phyloP scores from a whole-genome alignment of 2,113 vertebrate species.

The Phasianus colchicus region DNA sequence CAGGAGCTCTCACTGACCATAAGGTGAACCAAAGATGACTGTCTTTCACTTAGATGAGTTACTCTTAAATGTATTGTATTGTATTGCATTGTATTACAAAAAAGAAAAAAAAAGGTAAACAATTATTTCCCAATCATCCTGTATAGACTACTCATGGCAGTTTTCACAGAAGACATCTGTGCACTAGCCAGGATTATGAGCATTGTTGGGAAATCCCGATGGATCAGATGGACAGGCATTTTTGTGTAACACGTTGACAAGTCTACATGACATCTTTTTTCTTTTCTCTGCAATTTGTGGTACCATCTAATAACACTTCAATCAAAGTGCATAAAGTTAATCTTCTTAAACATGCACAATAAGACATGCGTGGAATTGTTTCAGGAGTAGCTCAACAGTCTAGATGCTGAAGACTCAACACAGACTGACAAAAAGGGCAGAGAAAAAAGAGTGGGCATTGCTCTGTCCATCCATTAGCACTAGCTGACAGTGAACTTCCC shows the following conservation, averaged over 20 bases:
- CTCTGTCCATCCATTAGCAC: neutral
- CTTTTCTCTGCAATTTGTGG: neutral
- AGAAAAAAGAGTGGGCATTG: neutral
- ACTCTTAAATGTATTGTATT: neutral
- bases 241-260: neutral
- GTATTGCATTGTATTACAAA: neutral
- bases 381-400: neutral
- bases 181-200: neutral
- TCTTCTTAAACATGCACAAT: neutral
- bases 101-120: neutral
- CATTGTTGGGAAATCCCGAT: neutral
- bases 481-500: neutral
- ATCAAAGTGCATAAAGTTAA: neutral
- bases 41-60: neutral
- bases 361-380: neutral
- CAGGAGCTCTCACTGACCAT: neutral
- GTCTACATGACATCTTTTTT: neutral
- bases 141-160: neutral
- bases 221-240: neutral
- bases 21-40: neutral
- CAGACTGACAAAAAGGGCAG: neutral
- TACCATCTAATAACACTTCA: neutral
- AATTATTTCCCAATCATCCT: neutral
- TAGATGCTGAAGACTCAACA: neutral
- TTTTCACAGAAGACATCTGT: neutral